phyloP scores from a whole-genome alignment of 2,797 vertebrate species.

The Petrocephalus schoutedeni region DNA sequence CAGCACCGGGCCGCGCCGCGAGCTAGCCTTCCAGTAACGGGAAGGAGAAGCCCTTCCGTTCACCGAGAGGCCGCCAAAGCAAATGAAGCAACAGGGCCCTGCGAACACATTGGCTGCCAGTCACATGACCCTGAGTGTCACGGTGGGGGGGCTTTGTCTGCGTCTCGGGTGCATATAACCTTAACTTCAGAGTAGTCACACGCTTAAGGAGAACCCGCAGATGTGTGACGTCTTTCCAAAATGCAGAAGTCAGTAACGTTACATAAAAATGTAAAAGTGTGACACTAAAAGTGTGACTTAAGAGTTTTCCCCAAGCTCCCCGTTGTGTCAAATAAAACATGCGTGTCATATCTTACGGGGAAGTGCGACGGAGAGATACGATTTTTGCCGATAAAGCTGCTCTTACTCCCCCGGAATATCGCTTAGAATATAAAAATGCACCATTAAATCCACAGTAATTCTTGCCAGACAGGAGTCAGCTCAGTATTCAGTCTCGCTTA shows the following conservation, averaged over 20 bases:
- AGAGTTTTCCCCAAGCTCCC: neutral
- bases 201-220: neutral
- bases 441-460: conserved; percentile 34
- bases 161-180: no score
- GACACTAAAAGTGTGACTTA: neutral
- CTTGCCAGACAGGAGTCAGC: conserved; percentile 24
- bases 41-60: conserved; percentile 23
- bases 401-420: neutral
- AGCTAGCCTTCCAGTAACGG: conserved; percentile 30
- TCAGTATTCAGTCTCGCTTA: conserved; percentile 11
- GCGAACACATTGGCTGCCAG: neutral
- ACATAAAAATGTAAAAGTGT: neutral
- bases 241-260: neutral
- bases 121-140: conserved; percentile 12
- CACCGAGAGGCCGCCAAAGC: conserved; percentile 25
- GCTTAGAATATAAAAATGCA: conserved; percentile 24
- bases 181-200: no score
- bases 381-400: conserved; percentile 24
- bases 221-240: neutral
- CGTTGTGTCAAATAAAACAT: neutral
- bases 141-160: neutral
- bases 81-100: conserved; percentile 27
- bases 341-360: conserved; percentile 2
- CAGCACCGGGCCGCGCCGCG: conserved; percentile 13
- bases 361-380: conserved; percentile 18